Evolutionary conservation across 2,113 vertebrate species (phyloP), one percentile per base, ranked within the genome.

Genomic region (Corythaeola cristata): DNA sequence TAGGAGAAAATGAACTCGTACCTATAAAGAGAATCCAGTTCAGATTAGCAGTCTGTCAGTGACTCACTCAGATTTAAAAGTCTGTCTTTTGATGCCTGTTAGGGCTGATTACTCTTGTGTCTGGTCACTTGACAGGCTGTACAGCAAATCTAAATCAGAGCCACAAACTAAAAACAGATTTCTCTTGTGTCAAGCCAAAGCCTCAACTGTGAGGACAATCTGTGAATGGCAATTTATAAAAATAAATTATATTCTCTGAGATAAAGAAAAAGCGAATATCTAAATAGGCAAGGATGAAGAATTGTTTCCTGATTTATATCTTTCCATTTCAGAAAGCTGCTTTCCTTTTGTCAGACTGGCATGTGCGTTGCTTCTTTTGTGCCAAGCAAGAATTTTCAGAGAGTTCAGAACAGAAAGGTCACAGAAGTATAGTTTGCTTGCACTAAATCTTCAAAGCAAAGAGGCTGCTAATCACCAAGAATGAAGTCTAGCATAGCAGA

Each of bases 351-450:
- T 89, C 67, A 96, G 89, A 55, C 49, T 90, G 89, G 89, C 85
- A 85, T 89, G 71, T 79, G 55, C 1, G 6, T 80, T 94, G 85
- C 73, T 89, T 62, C 94, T 85, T 92, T 96, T 97, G 96, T 96
- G 79, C 91, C 85, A 96, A 97, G 87, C 72, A 80, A 89, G 76
- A 92, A 92, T 91, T 97, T 97, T 95, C 78, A 59, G 81, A 84
- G 89, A 95, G 90, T 95, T 97, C 94, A 95, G 84, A 92, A 96
- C 75, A 90, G 89, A 82, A 97, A 97, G 96, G 85, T 96, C 97
- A 97, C 63, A 95, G 95, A 97, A 96, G 88, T 97, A 93, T 91
- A 90, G 93, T 85, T 95, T 92, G 77, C 81, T 96, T 91, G 94
- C 74, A 90, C 91, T 81, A 96, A 96, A 91, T 78, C 94, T 97